Evolutionary conservation across 2,888 invertebrate species (phyloP), one percentile per base, ranked within the genome.

Genomic region (Rotaria sp.): DNA sequence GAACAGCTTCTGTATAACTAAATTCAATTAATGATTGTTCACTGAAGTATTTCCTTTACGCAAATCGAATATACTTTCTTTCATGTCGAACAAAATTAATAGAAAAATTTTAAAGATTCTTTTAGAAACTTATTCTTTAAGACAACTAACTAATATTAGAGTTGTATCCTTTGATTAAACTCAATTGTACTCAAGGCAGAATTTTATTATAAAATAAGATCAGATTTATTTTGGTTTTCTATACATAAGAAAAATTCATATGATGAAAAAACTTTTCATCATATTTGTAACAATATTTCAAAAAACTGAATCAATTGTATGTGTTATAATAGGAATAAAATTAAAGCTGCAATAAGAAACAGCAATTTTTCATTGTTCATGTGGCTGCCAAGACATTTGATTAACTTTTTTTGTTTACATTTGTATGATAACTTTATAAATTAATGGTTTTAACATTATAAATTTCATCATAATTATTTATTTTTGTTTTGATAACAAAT

Each of bases 161-260:
- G 92, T 92, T 5, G 91, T 90, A 92, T 96, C 96, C 89, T 96
- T 74, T 95, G 95, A 91, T 96, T 96, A 91, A 96, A 97, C 90
- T 91, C 95, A 85, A 96, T 92, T 89, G 95, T 95, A 15, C 95
- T 94, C 84, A 95, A 93, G 0, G 95, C 94, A 84, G 94, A 94
- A 67, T 93, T 93, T 5, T 96, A 94, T 89, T 94, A 94, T 88
- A 96, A 92, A 1, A 93, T 93, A 85, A 94, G 92, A 87, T 95
- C 94, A 2, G 96, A 95, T 88, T 94, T 93, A 90, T 95, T 96
- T 0, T 96, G 95, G 90, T 96, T 96, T 91, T 96, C 96, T 95
- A 89, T 59, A 89, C 88, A 59, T 11, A 85, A 85, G 38, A 75
- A 57, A 26, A 55, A n/a, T n/a, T n/a, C n/a, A n/a, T n/a, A n/a